Evolutionary conservation across 1,140 invertebrate species (phyloP), one percentile per base, ranked within the genome.

Genomic region (Sycophaga agraensis): DNA sequence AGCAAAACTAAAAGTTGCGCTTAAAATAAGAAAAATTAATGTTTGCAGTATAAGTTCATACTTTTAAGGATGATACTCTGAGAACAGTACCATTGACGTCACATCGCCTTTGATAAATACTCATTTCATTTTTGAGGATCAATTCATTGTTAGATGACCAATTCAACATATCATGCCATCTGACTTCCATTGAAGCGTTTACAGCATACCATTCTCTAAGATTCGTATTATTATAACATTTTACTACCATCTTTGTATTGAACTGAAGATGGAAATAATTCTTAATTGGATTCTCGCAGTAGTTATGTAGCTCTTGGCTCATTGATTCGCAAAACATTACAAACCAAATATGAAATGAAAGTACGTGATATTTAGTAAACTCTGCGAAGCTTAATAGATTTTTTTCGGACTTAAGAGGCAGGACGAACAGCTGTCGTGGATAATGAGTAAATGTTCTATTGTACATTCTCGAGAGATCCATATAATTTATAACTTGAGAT

Each of bases 11-110:
- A n/a, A n/a, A n/a, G n/a, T n/a, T n/a, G n/a, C n/a, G n/a, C n/a
- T n/a, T n/a, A n/a, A n/a, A n/a, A n/a, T n/a, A n/a, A n/a, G n/a
- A n/a, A n/a, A n/a, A n/a, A n/a, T n/a, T n/a, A n/a, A n/a, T n/a
- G n/a, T n/a, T n/a, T n/a, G n/a, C n/a, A n/a, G n/a, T n/a, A n/a
- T n/a, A n/a, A n/a, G 5, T 6, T 34, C 16, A 21, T 57, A 75
- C 72, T 11, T 64, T 35, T 4, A 74, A 64, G 14, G 56, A 35
- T 0, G 66, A 53, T 1, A 73, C 35, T 4, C 68, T 50, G 4
- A 75, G n/a, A 35, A 48, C 17, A 21, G 63, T 42, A 2, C 67
- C 67, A 1, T 63, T 61, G 43, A 73, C 26, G 31, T 70, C 22
- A 21, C 14, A 42, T 2, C 71, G 63, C 7, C 70, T 66, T 1